phyloP scores from a whole-genome alignment of 2,797 vertebrate species.

The Pachyuromys duprasi region DNA sequence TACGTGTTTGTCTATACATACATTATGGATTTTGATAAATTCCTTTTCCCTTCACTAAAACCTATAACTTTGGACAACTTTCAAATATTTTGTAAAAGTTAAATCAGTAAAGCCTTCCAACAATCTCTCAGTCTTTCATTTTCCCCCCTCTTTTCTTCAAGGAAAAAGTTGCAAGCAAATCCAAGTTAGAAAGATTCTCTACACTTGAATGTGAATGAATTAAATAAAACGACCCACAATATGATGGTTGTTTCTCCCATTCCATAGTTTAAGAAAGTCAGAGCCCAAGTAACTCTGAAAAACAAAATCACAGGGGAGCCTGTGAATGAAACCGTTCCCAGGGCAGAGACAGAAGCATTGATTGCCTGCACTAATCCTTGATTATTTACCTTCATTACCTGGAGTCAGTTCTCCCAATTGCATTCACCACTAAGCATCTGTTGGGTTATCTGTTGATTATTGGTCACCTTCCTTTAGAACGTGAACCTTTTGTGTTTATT shows the following conservation, averaged over 20 bases:
- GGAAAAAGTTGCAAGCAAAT: constrained; percentile 53
- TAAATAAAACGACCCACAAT: constrained; percentile 33
- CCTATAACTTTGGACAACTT: constrained; percentile 53
- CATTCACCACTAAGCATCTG: background rate
- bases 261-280: constrained; percentile 35
- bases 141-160: background rate
- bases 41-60: constrained; percentile 33
- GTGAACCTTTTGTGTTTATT: background rate
- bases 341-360: background rate
- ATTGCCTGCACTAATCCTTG: background rate
- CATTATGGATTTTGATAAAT: background rate
- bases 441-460: background rate
- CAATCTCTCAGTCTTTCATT: background rate
- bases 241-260: background rate
- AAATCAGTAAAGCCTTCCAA: background rate
- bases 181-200: constrained; percentile 38
- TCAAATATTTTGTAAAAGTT: constrained; percentile 42
- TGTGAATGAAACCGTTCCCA: background rate
- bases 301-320: background rate
- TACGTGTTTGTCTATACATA: background rate
- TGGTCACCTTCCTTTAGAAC: background rate
- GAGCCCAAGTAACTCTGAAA: background rate
- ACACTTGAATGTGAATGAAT: constrained; percentile 50
- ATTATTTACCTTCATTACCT: background rate
- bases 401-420: background rate